phyloP scores from a whole-genome alignment of 2,888 invertebrate species.

The Andrena camellia region DNA sequence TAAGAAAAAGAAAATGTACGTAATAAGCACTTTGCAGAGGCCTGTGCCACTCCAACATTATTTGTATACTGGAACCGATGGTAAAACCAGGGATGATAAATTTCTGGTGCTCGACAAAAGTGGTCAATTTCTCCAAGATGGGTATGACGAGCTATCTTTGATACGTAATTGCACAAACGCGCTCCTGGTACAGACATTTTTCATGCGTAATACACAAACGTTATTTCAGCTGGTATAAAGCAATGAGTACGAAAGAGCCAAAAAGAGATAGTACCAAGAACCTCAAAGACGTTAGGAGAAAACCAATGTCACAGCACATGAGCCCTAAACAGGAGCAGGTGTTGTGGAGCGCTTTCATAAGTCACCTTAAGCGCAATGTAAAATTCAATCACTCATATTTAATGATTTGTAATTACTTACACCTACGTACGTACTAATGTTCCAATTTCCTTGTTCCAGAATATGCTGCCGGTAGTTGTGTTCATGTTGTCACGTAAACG shows the following conservation, averaged over 20 bases:
- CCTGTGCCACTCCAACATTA: slow-evolving; percentile 98
- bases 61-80: slow-evolving; percentile 94
- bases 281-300: slow-evolving; percentile 50
- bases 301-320: slow-evolving; percentile 42
- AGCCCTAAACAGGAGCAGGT: slow-evolving; percentile 91
- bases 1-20: slow-evolving; percentile 95
- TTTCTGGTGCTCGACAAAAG: slow-evolving; percentile 93
- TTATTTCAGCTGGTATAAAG: slow-evolving; percentile 73
- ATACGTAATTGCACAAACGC: neutral
- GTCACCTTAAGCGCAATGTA: slow-evolving; percentile 88
- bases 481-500: slow-evolving; percentile 96
- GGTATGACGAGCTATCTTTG: slow-evolving; percentile 55
- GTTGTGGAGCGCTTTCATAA: slow-evolving; percentile 93
- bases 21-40: slow-evolving; percentile 96
- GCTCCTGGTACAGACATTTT: slow-evolving; percentile 8
- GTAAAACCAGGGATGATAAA: slow-evolving; percentile 90
- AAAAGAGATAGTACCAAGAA: slow-evolving; percentile 42
- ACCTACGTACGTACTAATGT: neutral
- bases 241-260: slow-evolving; percentile 42
- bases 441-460: slow-evolving; percentile 62
- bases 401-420: slow-evolving; percentile 8
- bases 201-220: neutral
- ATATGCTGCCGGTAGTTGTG: slow-evolving; percentile 96
- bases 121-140: slow-evolving; percentile 88
- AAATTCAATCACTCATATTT: neutral